A percentile compares a stretch with the other conserved stretches of the same genome.
Evolutionary conservation across 30 jellyfish, hydroid and myxozoan genomes (phyloP).

Genomic region (Cassiopea xamachana): DNA sequence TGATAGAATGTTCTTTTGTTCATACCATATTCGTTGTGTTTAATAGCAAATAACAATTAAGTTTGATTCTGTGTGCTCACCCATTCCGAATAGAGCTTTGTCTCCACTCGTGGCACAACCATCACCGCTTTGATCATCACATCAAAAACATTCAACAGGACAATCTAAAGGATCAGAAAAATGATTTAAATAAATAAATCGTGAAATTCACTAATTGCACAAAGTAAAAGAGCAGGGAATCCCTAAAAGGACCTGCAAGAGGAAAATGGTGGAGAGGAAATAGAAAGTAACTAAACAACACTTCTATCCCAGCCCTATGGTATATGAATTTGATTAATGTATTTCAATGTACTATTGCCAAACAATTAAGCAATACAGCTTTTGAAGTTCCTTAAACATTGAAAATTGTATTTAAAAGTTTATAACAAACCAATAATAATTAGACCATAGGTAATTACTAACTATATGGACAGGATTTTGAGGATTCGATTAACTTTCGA

Average conservation of each 20-base stretch:
- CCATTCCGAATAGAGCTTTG: slow-evolving; percentile 94
- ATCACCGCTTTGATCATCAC: slow-evolving; percentile 92
- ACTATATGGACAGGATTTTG: no score
- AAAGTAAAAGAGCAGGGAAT: no score
- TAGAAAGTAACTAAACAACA: neutral
- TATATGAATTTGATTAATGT: neutral
- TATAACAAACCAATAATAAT: no score
- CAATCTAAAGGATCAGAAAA: slow-evolving; percentile 34
- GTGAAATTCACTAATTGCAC: no score
- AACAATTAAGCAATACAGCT: no score
- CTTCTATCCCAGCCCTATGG: neutral
- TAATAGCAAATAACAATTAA: neutral
- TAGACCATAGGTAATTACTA: no score
- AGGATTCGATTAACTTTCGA: no score
- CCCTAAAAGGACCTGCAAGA: neutral
- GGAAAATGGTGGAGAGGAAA: neutral
- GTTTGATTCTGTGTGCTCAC: slow-evolving; percentile 18
- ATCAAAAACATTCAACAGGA: slow-evolving; percentile 85
- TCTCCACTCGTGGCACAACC: slow-evolving; percentile 93
- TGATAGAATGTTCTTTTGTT: no score
- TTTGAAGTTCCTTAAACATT: no score
- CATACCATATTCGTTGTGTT: no score
- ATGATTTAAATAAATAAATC: no score
- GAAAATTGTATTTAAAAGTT: no score
- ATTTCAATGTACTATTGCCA: neutral